Conservation (phyloP, 1,140 invertebrate genomes). For the Formica exsecta region DNA sequence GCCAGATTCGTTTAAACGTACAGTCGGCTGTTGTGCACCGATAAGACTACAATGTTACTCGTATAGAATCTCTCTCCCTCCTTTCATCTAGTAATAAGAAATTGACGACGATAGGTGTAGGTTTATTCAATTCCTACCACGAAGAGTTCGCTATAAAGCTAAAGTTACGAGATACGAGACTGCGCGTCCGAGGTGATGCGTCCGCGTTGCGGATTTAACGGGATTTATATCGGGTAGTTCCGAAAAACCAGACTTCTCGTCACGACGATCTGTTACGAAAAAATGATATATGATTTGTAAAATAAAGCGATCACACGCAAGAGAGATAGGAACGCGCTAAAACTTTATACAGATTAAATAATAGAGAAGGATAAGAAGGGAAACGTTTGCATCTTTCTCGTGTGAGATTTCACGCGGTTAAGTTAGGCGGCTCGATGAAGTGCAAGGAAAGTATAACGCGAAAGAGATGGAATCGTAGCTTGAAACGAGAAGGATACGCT, state of each 20-base stretch:
- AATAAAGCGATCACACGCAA: slow-evolving; percentile 14
- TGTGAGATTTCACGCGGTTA: neutral
- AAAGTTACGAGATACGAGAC: slow-evolving; percentile 36
- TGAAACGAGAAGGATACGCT: slow-evolving; percentile 14
- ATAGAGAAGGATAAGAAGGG: neutral
- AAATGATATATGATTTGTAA: neutral
- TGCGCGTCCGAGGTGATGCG: neutral
- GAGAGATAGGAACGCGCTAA: neutral
- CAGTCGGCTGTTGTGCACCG: neutral
- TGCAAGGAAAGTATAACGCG: neutral
- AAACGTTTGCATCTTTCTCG: slow-evolving; percentile 7
- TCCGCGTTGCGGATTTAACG: slow-evolving; percentile 14
- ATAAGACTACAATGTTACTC: slow-evolving; percentile 26
- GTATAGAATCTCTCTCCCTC: slow-evolving; percentile 42
- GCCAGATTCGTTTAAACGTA: slow-evolving; percentile 57
- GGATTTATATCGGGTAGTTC: neutral
- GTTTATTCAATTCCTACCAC: slow-evolving; percentile 34
- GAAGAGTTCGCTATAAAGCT: slow-evolving; percentile 49
- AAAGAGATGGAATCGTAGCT: neutral
- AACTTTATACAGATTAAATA: neutral
- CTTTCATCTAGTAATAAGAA: slow-evolving; percentile 60
- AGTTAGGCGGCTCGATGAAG: slow-evolving; percentile 43
- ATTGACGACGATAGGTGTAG: slow-evolving; percentile 53
- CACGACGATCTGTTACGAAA: neutral
- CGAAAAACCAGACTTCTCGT: neutral